Evolutionary conservation across 2,888 invertebrate species (phyloP).

Genomic region (Harpalus rufipes): DNA sequence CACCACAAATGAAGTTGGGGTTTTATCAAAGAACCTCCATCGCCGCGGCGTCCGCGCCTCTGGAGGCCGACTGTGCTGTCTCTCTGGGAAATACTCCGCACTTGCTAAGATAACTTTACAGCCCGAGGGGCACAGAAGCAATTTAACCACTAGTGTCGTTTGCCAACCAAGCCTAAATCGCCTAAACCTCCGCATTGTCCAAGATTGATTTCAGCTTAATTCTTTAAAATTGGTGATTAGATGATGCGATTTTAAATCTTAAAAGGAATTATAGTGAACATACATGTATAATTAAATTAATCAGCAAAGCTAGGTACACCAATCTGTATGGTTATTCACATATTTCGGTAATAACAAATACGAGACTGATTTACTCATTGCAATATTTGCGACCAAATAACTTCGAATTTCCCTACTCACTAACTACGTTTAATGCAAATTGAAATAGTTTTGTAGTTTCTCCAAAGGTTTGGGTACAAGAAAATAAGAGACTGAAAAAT

Average conservation of each 20-base stretch:
- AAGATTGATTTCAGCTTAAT: slow-evolving; percentile 13
- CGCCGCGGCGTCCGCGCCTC: slow-evolving; percentile 8
- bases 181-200: slow-evolving; percentile 17
- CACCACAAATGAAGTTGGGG: slow-evolving; percentile 61
- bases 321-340: too few relatives aligned
- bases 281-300: not conserved
- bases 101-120: slow-evolving; percentile 63
- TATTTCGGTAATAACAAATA: too few relatives aligned
- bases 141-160: slow-evolving; percentile 38
- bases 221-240: not conserved
- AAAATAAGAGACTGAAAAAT: too few relatives aligned
- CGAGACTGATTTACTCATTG: too few relatives aligned
- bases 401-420: too few relatives aligned
- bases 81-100: slow-evolving; percentile 55
- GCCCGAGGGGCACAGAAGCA: slow-evolving; percentile 35
- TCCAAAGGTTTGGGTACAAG: too few relatives aligned
- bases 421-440: too few relatives aligned
- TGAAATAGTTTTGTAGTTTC: too few relatives aligned
- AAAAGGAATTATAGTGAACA: not conserved
- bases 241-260: not conserved
- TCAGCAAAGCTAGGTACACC: too few relatives aligned
- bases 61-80: slow-evolving; percentile 14
- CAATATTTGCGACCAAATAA: too few relatives aligned
- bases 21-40: slow-evolving; percentile 61
- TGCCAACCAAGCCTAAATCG: slow-evolving; percentile 8